phyloP scores from a whole-genome alignment of 2,113 vertebrate genomes.

The Speoplatyrhinus poulsoni region DNA sequence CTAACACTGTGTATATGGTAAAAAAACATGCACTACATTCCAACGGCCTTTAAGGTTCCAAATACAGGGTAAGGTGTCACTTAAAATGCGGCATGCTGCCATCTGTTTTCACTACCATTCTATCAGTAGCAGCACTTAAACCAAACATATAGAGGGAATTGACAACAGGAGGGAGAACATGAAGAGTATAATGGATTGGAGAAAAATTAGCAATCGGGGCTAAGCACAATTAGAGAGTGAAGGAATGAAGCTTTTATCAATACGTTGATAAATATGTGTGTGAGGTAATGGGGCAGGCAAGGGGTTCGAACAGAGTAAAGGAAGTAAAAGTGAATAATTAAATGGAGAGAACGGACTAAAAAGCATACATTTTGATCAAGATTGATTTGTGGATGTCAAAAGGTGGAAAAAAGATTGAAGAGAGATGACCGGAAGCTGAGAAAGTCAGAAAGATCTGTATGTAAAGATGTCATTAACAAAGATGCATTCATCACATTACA shows the following conservation, averaged over 20 bases:
- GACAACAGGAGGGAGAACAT: conserved; percentile 1
- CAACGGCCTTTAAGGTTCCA: conserved; percentile 30
- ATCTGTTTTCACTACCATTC: conserved; percentile 26
- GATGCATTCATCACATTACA: conserved; percentile 30
- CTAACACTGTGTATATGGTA: conserved; percentile 57
- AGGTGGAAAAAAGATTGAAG: too few species aligned
- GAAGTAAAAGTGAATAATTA: too few species aligned
- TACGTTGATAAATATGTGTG: too few species aligned
- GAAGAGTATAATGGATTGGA: not conserved
- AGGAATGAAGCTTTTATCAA: not conserved
- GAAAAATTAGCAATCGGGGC: not conserved
- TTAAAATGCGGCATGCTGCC: conserved; percentile 11
- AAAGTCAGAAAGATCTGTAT: not conserved
- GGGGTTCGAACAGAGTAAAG: too few species aligned
- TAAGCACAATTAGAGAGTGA: not conserved
- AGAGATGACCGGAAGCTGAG: too few species aligned
- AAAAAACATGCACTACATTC: conserved; percentile 52
- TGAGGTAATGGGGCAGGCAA: too few species aligned
- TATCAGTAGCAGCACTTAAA: conserved; percentile 8
- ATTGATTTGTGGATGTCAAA: too few species aligned
- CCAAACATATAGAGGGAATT: conserved; percentile 6
- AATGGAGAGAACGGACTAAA: too few species aligned
- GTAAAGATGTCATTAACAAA: conserved; percentile 29
- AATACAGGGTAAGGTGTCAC: conserved; percentile 54
- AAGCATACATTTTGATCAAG: too few species aligned